Evolutionary conservation across 2,888 invertebrate species (phyloP).

Genomic region (Schrankia costaestrigalis): DNA sequence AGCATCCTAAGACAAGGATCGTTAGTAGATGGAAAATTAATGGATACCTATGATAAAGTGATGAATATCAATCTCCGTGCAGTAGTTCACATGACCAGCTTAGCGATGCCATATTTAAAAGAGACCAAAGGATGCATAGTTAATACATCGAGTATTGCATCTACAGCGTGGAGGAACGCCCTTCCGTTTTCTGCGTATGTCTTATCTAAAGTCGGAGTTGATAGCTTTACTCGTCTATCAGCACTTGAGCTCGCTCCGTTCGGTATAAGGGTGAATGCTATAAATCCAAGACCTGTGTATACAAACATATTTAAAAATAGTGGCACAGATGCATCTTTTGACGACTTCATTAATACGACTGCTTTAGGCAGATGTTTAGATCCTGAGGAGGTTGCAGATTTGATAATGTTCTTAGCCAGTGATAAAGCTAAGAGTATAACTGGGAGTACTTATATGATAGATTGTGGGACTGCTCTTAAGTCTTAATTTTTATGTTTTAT

Average conservation of each 20-base stretch:
- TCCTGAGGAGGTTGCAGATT: conserved; percentile 35
- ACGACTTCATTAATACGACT: not conserved
- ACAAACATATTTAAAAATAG: conserved; percentile 3
- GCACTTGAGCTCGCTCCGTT: conserved; percentile 87
- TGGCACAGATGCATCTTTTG: not conserved
- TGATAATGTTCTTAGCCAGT: conserved; percentile 32
- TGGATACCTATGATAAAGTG: not conserved
- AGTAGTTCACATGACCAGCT: not conserved
- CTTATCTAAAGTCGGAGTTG: conserved; percentile 91
- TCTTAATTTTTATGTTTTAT: not conserved
- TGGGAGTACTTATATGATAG: conserved; percentile 21
- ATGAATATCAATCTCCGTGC: not conserved
- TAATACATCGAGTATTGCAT: conserved; percentile 71
- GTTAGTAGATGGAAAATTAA: not conserved
- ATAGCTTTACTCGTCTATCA: conserved; percentile 92
- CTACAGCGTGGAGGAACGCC: not conserved
- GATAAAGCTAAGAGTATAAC: conserved; percentile 36
- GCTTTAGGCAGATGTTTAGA: conserved; percentile 15
- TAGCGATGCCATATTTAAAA: not conserved
- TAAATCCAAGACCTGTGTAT: conserved; percentile 81
- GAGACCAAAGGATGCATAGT: conserved; percentile 83
- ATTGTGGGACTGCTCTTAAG: conserved; percentile 12
- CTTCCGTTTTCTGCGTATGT: conserved; percentile 83
- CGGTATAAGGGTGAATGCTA: conserved; percentile 88
- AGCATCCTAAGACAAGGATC: not conserved